Base-by-base conservation (phyloP, 37 sponge, comb jelly and placozoan genomes). In the Diacarnus erythraeanus region DNA sequence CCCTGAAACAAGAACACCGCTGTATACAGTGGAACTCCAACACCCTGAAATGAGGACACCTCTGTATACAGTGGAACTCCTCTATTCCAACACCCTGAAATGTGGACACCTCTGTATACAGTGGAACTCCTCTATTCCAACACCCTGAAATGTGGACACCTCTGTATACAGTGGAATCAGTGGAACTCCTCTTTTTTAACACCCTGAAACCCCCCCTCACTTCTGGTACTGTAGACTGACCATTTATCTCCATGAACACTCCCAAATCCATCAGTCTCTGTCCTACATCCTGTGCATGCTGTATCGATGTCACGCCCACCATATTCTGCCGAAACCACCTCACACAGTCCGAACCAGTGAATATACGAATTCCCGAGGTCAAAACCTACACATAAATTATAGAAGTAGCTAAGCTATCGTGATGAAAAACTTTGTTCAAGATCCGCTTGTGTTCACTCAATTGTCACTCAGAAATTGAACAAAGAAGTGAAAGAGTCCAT, bases 321-420 rank as follows among this genome's bases (percentile, higher is more conserved):
- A 93, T 78, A 64, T 93, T 83, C 38, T 74, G 25, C 39, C 70
- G 39, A 64, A 93, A 93, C 94, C 94, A 93, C 67, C 78, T 63
- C 23, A 75, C 90, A 0, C 88, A 88, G 42, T 77, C 81, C 31
- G 76, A 51, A 0, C 94, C 94, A 59, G 77, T 88, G 57, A 88
- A 88, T 57, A 88, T 88, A 3, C 70, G 29, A 27, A 72, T 35
- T n/a, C 88, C 88, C 26, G 79, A 71, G 34, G 12, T 30, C 26
- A 75, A 17, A 18, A 8, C 75, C 75, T 75, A 12, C 42, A 21
- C n/a, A 43, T 29, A 41, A 21, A 41, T 47, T 47, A 47, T n/a
- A n/a, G n/a, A n/a, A n/a, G n/a, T n/a, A n/a, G n/a, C n/a, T n/a
- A n/a, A n/a, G n/a, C n/a, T n/a, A n/a, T n/a, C n/a, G n/a, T n/a